Conservation (phyloP, 2,113 vertebrate species). For the Carassius gibelio region DNA sequence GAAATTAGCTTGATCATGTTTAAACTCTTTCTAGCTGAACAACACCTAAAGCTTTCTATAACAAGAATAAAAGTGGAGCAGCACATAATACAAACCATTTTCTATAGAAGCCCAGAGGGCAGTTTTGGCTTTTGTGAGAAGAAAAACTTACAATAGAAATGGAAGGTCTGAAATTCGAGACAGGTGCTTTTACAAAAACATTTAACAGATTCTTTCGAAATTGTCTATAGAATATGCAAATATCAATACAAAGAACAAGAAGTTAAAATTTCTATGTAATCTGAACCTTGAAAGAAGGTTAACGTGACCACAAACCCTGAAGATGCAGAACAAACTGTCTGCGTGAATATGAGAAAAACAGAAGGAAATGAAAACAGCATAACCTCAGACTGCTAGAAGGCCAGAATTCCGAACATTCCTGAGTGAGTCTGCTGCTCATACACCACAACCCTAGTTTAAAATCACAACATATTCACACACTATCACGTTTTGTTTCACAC, state of each 20-base stretch:
- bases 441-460: background rate
- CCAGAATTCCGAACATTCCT: constrained; percentile 40
- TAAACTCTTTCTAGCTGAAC: background rate
- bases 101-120: background rate
- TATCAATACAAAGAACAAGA: background rate
- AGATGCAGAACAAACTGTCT: background rate
- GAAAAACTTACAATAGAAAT: background rate
- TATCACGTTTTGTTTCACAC: background rate
- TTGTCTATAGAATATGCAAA: background rate
- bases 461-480: background rate
- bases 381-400: background rate
- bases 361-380: background rate
- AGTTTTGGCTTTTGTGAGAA: background rate
- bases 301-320: background rate
- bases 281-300: background rate
- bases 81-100: background rate
- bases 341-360: background rate
- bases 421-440: background rate
- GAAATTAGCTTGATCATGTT: background rate
- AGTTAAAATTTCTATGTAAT: background rate
- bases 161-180: background rate
- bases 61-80: background rate
- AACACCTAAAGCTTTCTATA: background rate
- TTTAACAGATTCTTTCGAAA: background rate
- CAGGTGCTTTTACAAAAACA: background rate